Percentiles rank a stretch among this genome's conserved stretches.
Evolutionary conservation across 1,140 invertebrate species (phyloP).

Genomic region (Drosophila burlai): DNA sequence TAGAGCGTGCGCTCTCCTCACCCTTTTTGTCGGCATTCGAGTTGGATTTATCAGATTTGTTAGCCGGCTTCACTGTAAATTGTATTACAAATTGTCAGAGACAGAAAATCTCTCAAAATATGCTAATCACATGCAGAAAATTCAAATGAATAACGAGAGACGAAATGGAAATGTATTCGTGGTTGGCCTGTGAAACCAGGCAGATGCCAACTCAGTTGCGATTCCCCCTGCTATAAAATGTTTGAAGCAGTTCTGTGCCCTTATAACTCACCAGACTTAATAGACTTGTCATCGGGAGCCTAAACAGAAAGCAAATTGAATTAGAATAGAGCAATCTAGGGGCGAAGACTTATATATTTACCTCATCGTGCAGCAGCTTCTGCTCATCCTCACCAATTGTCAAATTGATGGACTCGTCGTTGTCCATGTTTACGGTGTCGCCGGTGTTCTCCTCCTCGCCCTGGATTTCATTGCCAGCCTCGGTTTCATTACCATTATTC

Average conservation of each 20-base stretch:
- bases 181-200: background rate
- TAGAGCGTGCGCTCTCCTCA: slow-evolving; percentile 61
- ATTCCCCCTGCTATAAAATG: background rate
- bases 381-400: slow-evolving; percentile 93
- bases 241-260: background rate
- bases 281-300: slow-evolving; percentile 82
- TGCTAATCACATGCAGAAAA: background rate
- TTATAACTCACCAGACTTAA: slow-evolving; percentile 72
- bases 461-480: slow-evolving; percentile 52
- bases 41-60: slow-evolving; percentile 62
- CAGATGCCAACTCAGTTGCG: background rate
- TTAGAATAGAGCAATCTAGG: slow-evolving; percentile 17
- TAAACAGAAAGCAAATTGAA: slow-evolving; percentile 20
- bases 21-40: slow-evolving; percentile 68
- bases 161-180: slow-evolving; percentile 6
- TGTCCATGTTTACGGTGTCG: slow-evolving; percentile 81
- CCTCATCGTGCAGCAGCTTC: slow-evolving; percentile 91
- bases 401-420: slow-evolving; percentile 92
- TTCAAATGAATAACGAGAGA: background rate
- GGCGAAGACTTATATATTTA: slow-evolving; percentile 18
- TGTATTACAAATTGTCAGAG: background rate
- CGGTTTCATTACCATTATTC: slow-evolving; percentile 21
- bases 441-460: slow-evolving; percentile 70
- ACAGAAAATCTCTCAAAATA: background rate
- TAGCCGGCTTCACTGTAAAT: slow-evolving; percentile 65